Base-by-base conservation (phyloP, 2,113 vertebrate genomes). In the Struthidea cinerea region DNA sequence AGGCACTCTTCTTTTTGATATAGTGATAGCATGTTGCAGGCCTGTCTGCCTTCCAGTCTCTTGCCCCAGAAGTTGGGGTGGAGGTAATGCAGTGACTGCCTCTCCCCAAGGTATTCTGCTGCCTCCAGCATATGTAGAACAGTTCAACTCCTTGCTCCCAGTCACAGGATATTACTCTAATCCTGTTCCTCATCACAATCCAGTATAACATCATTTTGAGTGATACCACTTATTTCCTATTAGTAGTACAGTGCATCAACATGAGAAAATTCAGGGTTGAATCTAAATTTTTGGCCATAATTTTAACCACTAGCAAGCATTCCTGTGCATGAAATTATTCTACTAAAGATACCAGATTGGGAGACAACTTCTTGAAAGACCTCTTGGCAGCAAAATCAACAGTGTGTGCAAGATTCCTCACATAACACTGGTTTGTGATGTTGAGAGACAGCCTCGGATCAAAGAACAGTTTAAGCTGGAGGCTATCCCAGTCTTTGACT, bases 291-390 rank as follows among this genome's bases (percentile, higher is more conserved):
- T 90, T 96, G 13, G 76, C 47, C 27, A 23, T 67, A 81, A 71
- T 67, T 90, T 70, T 96, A 87, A 71, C 35, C 44, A 90, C 71
- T 70, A 86, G 50, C 35, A 77, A 83, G 59, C 35, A 84, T 84
- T 89, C 87, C 33, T 93, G 60, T 81, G 76, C 79, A 88, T 71
- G 6, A 85, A 93, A 37, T 68, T 87, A 69, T 85, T 79, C 46
- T 74, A 11, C 60, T 88, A 63, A 86, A 78, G 79, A 81, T 90
- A 92, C 17, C 44, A 90, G 63, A 74, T 37, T 63, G 47, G 67
- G 85, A 94, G 85, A 93, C 32, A 80, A 65, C 37, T 65, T 86
- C 56, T 86, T 80, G 78, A 94, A 94, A 96, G 61, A 79, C 10
- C 5, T 5, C 64, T 94, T 97, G 94, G 94, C 91, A 90, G 68